phyloP scores from a whole-genome alignment of 2,113 vertebrate genomes.

The Todiramphus chloris region DNA sequence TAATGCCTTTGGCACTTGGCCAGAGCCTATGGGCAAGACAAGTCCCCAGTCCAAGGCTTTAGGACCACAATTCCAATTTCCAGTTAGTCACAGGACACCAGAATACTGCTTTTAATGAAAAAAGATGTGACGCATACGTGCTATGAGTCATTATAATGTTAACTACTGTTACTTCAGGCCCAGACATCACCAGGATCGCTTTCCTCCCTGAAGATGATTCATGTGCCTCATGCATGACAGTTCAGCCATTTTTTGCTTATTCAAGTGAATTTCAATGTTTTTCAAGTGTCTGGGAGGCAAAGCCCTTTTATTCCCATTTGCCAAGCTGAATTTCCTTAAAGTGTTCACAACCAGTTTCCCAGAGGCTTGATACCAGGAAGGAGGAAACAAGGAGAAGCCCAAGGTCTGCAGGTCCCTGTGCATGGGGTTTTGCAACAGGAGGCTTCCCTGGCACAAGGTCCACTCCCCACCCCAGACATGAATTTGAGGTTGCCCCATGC shows the following conservation, averaged over 20 bases:
- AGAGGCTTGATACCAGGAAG: not conserved
- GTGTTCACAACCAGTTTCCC: not conserved
- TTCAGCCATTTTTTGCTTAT: constrained; percentile 56
- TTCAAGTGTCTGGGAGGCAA: not conserved
- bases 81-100: constrained; percentile 48
- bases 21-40: not conserved
- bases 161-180: constrained; percentile 62
- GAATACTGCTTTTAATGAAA: constrained; percentile 54
- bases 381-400: not conserved
- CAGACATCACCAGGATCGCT: not conserved
- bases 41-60: not conserved
- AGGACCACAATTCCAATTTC: not conserved
- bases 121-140: constrained; percentile 49
- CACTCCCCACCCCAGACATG: not conserved
- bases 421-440: not conserved
- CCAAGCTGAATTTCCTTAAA: not conserved
- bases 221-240: constrained; percentile 57
- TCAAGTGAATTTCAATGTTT: constrained; percentile 33
- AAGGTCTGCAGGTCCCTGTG: not conserved
- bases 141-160: constrained; percentile 64
- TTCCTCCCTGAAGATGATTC: constrained; percentile 52
- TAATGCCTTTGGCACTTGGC: not conserved
- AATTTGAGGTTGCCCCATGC: not conserved
- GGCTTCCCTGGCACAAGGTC: not conserved
- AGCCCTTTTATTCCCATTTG: not conserved